Evolutionary conservation across 2,888 invertebrate genomes (phyloP), one percentile per base, ranked within the genome.

Genomic region (Phaedon cochleariae): DNA sequence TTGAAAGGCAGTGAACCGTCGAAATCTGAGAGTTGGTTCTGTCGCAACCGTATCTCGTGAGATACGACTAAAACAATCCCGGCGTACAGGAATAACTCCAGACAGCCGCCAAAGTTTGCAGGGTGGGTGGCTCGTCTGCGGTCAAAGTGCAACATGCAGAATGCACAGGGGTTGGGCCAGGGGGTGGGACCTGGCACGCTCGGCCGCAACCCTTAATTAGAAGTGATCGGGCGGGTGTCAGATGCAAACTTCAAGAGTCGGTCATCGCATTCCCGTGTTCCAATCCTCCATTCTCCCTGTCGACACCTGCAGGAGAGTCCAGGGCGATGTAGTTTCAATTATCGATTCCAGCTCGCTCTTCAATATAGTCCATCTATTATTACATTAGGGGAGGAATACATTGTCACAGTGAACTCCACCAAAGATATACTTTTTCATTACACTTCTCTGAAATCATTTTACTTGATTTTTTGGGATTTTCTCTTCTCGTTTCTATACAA

Each of bases 161-260:
- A 41, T 9, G 18, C 41, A 20, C 12, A n/a, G n/a, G 45, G 55
- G 22, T 10, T 20, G 21, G 41, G 26, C 4, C 15, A 48, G 18
- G 15, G 45, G 41, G 17, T 12, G 22, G 55, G 15, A 18, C 15
- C 18, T 31, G 34, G n/a, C 34, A 15, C 15, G 31, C 45, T 57
- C 26, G 34, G 65, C 69, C 67, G 34, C 69, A 59, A 46, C 59
- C 67, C 61, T 69, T 67, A 69, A 69, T 69, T 69, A 69, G 69
- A 65, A 60, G 46, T 58, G 61, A 64, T 62, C 57, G 65, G 65
- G 62, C 46, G 51, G 58, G 62, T 51, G 61, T 46, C 51, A 15
- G 31, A 59, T 34, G 48, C 65, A 67, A 61, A 61, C 69, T 67
- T 67, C 62, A 55, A 57, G 52, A 63, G 61, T 61, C 57, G 60